phyloP scores from a whole-genome alignment of 64 coral and sea anemone species.

The Actinia equina region DNA sequence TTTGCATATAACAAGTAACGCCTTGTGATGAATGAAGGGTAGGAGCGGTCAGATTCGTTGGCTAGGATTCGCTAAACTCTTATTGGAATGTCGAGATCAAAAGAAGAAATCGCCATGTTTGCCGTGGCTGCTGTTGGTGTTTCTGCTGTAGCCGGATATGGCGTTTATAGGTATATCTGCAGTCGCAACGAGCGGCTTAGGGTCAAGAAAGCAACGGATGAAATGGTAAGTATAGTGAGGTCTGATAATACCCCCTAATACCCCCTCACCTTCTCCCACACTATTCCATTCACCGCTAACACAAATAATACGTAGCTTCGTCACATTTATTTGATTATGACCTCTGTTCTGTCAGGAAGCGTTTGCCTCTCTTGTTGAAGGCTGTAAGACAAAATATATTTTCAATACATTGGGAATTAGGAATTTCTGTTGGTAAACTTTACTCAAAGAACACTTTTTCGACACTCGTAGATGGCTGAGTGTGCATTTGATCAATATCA shows the following conservation, averaged over 20 bases:
- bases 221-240: slow-evolving; percentile 22
- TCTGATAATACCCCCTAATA: background rate
- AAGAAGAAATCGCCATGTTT: slow-evolving; percentile 47
- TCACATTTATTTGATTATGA: no score
- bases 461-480: no score
- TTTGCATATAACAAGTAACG: background rate
- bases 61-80: slow-evolving; percentile 5
- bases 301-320: background rate
- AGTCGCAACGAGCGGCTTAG: slow-evolving; percentile 8
- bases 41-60: background rate
- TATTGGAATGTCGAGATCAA: slow-evolving; percentile 28
- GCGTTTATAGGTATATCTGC: slow-evolving; percentile 43
- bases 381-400: background rate
- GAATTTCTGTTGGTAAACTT: background rate
- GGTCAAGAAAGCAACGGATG: slow-evolving; percentile 38
- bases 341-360: background rate
- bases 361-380: background rate
- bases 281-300: no score
- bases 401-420: background rate
- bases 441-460: no score
- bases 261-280: no score
- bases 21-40: background rate
- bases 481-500: no score
- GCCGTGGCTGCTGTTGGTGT: slow-evolving; percentile 50
- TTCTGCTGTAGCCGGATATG: slow-evolving; percentile 49